phyloP scores from a whole-genome alignment of 1,140 invertebrate species.

The Drosophila serrata region DNA sequence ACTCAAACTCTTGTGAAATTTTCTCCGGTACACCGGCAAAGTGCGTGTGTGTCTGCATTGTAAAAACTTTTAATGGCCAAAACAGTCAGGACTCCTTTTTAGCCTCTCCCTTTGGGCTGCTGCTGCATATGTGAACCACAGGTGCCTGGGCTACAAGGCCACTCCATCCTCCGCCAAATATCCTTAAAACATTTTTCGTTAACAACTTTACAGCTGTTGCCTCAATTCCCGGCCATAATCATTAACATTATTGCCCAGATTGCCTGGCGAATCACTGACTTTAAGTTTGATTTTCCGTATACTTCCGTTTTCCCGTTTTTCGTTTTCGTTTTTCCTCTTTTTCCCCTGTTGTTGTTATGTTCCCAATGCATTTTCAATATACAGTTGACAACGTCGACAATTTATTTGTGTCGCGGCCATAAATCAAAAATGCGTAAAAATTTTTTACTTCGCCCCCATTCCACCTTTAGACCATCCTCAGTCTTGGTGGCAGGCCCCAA shows the following conservation, averaged over 20 bases:
- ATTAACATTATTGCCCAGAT: conserved; percentile 74
- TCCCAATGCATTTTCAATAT: conserved; percentile 79
- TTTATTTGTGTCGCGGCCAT: conserved; percentile 71
- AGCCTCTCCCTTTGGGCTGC: background rate
- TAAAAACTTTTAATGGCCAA: conserved; percentile 80
- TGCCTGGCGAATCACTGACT: conserved; percentile 30
- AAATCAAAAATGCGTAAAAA: conserved; percentile 84
- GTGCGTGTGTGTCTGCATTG: conserved; percentile 83
- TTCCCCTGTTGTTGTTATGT: background rate
- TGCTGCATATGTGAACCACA: conserved; percentile 72
- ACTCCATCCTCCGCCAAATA: background rate
- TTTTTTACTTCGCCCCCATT: conserved; percentile 57
- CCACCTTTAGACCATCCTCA: background rate
- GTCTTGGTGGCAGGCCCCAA: conserved; percentile 4
- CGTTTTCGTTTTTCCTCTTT: background rate
- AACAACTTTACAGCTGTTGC: conserved; percentile 65
- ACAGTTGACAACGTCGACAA: conserved; percentile 58
- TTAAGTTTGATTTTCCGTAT: conserved; percentile 48
- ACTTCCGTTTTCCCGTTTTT: conserved; percentile 18
- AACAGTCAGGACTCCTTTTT: conserved; percentile 24
- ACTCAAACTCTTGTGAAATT: conserved; percentile 1
- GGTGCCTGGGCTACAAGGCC: too few species aligned
- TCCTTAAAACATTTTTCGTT: conserved; percentile 40
- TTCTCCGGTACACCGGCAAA: conserved; percentile 36
- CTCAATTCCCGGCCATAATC: conserved; percentile 72